Evolutionary conservation across 2,888 invertebrate genomes (phyloP).

Genomic region (Drosophila suboccidentalis): DNA sequence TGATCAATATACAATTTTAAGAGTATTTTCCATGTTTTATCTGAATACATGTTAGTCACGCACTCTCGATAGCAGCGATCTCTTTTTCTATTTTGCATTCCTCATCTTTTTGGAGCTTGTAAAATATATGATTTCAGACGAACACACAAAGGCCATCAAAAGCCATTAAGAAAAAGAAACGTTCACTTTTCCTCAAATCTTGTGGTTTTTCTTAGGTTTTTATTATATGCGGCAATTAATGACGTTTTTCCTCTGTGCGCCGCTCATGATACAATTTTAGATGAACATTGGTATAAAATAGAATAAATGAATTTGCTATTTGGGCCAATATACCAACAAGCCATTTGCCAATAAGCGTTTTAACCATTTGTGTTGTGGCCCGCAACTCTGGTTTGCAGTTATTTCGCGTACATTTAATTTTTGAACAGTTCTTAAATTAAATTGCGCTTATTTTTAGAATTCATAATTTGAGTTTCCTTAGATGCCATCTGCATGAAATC

Average conservation of each 20-base stretch:
- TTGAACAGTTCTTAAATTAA: slow-evolving; percentile 49
- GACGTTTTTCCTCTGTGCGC: slow-evolving; percentile 62
- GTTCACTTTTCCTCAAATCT: slow-evolving; percentile 23
- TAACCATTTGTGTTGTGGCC: slow-evolving; percentile 13
- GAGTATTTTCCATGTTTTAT: not conserved
- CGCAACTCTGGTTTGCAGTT: slow-evolving; percentile 51
- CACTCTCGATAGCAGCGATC: not conserved
- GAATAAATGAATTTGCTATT: slow-evolving; percentile 25
- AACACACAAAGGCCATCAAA: slow-evolving; percentile 38
- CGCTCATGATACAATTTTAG: slow-evolving; percentile 67
- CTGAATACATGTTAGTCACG: not conserved
- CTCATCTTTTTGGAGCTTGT: slow-evolving; percentile 7
- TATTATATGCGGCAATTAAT: slow-evolving; percentile 56
- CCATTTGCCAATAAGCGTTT: slow-evolving; percentile 26
- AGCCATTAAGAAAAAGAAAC: slow-evolving; percentile 38
- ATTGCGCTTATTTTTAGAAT: slow-evolving; percentile 59
- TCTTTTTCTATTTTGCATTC: slow-evolving; percentile 6
- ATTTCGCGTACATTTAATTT: slow-evolving; percentile 47
- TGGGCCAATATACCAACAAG: slow-evolving; percentile 24
- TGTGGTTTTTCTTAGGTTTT: slow-evolving; percentile 30
- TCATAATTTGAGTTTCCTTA: slow-evolving; percentile 37
- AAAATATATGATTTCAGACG: slow-evolving; percentile 42
- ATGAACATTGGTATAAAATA: slow-evolving; percentile 34
- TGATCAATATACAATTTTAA: not conserved
- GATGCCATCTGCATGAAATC: slow-evolving; percentile 67